phyloP scores from a whole-genome alignment of 2,888 invertebrate genomes.

The Sialis fuliginosa region DNA sequence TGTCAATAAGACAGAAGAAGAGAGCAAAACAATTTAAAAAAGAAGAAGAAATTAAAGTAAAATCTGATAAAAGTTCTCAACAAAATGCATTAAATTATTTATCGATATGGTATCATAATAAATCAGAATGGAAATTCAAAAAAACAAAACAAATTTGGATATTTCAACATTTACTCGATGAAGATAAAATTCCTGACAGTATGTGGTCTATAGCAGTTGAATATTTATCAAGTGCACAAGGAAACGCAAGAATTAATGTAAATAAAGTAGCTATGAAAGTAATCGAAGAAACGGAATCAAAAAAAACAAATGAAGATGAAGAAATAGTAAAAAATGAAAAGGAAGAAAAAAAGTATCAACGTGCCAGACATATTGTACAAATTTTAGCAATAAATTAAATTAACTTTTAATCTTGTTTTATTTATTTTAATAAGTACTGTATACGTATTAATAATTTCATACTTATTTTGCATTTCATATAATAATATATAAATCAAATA shows the following conservation, averaged over 20 bases:
- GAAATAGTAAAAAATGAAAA: slow-evolving; percentile 21
- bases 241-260: slow-evolving; percentile 42
- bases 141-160: slow-evolving; percentile 63
- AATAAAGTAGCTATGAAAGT: slow-evolving; percentile 43
- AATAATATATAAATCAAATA: too few species aligned
- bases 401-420: too few species aligned
- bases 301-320: slow-evolving; percentile 23
- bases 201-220: slow-evolving; percentile 50
- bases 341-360: slow-evolving; percentile 22
- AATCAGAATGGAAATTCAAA: slow-evolving; percentile 61
- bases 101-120: slow-evolving; percentile 53
- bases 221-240: slow-evolving; percentile 52
- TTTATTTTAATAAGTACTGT: too few species aligned
- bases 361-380: slow-evolving; percentile 49
- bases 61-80: too few species aligned
- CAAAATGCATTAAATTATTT: slow-evolving; percentile 16
- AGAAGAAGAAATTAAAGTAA: too few species aligned
- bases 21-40: too few species aligned
- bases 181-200: slow-evolving; percentile 35
- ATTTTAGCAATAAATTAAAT: slow-evolving; percentile 22
- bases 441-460: too few species aligned
- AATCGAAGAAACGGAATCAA: slow-evolving; percentile 40
- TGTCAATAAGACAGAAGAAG: too few species aligned
- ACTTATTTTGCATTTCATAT: too few species aligned
- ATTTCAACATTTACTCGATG: slow-evolving; percentile 47